These are phyloP conservation scores for Camponotus vicinus DNA, from an alignment of 1,140 invertebrate species.

Conservation along the genomic window DNA sequence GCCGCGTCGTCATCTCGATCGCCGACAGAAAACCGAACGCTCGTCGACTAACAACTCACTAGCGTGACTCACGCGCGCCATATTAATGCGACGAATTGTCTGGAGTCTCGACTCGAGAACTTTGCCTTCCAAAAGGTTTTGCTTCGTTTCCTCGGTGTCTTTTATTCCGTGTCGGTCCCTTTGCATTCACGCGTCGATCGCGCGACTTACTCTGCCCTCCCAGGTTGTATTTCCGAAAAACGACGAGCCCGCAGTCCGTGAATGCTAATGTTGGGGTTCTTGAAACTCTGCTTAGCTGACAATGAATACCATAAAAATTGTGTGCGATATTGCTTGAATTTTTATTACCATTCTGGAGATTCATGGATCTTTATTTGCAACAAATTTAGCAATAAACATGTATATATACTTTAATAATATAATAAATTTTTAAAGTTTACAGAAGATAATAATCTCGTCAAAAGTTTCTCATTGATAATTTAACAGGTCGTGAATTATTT, in stretches of 20 bases:
- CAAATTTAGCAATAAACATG: background rate
- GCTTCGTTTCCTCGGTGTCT: slow-evolving; percentile 56
- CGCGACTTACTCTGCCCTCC: slow-evolving; percentile 63
- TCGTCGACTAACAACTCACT: slow-evolving; percentile 58
- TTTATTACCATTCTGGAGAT: background rate
- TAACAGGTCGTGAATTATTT: background rate
- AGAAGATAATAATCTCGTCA: background rate
- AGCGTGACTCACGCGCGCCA: slow-evolving; percentile 67
- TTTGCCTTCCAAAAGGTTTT: background rate
- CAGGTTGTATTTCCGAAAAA: slow-evolving; percentile 72
- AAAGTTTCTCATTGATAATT: background rate
- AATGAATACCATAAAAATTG: background rate
- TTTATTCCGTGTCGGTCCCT: slow-evolving; percentile 34
- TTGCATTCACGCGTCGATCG: slow-evolving; percentile 55
- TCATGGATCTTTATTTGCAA: background rate
- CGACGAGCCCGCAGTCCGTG: background rate
- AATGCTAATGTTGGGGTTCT: slow-evolving; percentile 64
- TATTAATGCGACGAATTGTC: slow-evolving; percentile 58
- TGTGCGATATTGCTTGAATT: background rate
- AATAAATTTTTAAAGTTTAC: background rate
- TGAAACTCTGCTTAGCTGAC: slow-evolving; percentile 19
- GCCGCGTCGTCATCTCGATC: slow-evolving; percentile 66
- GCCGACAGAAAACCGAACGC: slow-evolving; percentile 65
- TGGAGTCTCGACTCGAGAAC: slow-evolving; percentile 41
- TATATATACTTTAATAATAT: background rate